These are phyloP conservation scores for Brachymystax lenok DNA, from an alignment of 2,797 vertebrate species.

Conservation along the genomic window DNA sequence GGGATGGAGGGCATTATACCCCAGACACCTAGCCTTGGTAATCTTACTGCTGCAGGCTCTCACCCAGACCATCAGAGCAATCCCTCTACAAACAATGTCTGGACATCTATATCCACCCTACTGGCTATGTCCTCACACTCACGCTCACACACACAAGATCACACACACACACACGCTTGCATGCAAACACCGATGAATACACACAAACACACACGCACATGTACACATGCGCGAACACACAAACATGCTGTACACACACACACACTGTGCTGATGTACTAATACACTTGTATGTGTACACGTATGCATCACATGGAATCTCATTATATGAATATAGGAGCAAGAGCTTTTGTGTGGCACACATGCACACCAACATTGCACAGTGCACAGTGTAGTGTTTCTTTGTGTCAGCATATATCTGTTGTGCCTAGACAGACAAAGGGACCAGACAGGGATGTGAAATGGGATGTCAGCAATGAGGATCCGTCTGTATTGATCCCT, in stretches of 20 bases:
- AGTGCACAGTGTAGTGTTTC: conserved; percentile 59
- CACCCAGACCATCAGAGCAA: conserved; percentile 41
- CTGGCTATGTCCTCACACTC: conserved; percentile 1
- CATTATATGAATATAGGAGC: background rate
- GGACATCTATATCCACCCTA: conserved; percentile 40
- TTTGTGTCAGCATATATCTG: conserved; percentile 71
- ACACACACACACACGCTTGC: conserved; percentile 8
- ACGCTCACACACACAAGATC: conserved; percentile 5
- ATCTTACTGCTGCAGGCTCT: conserved; percentile 43
- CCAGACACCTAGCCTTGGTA: conserved; percentile 43
- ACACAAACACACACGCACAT: conserved; percentile 6
- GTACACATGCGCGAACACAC: background rate
- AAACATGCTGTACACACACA: conserved; percentile 7
- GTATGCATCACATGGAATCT: background rate
- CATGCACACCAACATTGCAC: background rate
- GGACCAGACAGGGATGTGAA: conserved; percentile 56
- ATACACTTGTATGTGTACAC: no score
- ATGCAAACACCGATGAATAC: background rate
- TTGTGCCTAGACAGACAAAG: conserved; percentile 58
- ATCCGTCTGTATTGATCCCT: conserved; percentile 55
- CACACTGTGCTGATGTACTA: background rate
- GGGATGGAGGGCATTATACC: conserved; percentile 42
- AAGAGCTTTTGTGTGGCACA: background rate
- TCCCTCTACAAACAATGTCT: conserved; percentile 42
- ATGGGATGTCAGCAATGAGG: conserved; percentile 65